Evolutionary conservation across 2,888 invertebrate species (phyloP), one percentile per base, ranked within the genome.

Genomic region (Rhaphigaster nebulosa): DNA sequence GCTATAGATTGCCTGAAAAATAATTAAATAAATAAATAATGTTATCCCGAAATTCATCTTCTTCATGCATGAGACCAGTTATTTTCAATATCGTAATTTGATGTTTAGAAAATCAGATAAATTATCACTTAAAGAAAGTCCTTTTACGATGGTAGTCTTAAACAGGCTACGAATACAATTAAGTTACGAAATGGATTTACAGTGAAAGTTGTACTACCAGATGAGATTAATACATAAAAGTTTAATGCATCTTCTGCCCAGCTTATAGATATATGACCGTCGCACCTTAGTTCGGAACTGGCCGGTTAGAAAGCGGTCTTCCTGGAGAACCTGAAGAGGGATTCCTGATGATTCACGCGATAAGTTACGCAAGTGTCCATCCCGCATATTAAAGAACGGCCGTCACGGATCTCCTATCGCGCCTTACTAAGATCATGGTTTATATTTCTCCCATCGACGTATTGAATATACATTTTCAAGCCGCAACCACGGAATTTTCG

Each of bases 351-450:
- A 65, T 29, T 65, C 65, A 65, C 65, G 15, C 29, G 65, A 26
- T 60, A 56, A n/a, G 65, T 65, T 65, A 65, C 29, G 65, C 29
- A 65, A 65, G 65, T 65, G 65, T 65, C 65, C 65, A 65, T 65
- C 29, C 5, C 65, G 29, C 60, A 60, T n/a, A n/a, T n/a, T n/a
- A n/a, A n/a, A n/a, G n/a, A n/a, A n/a, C n/a, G n/a, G 23, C 3
- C 29, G 12, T 65, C n/a, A 0, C 1, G 26, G 29, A 65, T 29
- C 29, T 4, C 3, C 29, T 29, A 65, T 65, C 65, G 15, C 1
- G 4, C 29, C 29, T 29, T 5, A 65, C 29, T 13, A 60, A 60
- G 12, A n/a, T 60, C n/a, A 2, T 56, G 54, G 54, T 56, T 10
- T 15, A 45, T 56, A 26, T 23, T 26, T 13, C 29, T 15, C 18